Percentiles rank a stretch among this genome's conserved stretches.
phyloP scores from a whole-genome alignment of 30 jellyfish, hydroid and myxozoan species.

The Hydractinia symbiolongicarpus region DNA sequence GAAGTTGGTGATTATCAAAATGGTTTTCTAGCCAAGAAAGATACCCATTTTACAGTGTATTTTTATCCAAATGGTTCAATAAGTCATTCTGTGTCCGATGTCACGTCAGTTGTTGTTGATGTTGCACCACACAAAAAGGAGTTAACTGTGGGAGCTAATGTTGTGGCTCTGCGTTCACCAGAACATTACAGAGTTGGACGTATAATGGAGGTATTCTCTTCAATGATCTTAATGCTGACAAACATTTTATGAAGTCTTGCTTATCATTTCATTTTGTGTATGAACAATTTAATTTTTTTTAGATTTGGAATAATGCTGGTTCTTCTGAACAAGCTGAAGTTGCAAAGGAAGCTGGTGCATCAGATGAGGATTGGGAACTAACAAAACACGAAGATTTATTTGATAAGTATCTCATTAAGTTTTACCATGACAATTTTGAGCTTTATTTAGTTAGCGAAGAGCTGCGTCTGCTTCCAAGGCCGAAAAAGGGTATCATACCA shows the following conservation, averaged over 20 bases:
- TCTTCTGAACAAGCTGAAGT: neutral
- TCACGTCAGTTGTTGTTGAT: conserved; percentile 76
- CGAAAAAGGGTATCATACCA: conserved; percentile 41
- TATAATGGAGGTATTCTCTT: conserved; percentile 6
- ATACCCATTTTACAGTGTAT: conserved; percentile 72
- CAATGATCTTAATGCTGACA: neutral
- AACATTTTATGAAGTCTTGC: neutral
- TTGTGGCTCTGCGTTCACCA: conserved; percentile 25
- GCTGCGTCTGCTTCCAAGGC: conserved; percentile 5
- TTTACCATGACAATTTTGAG: conserved; percentile 19
- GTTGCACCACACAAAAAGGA: conserved; percentile 55
- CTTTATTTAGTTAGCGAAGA: conserved; percentile 10
- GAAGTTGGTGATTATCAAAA: conserved; percentile 58
- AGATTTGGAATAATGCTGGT: conserved; percentile 29
- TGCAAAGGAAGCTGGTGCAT: conserved; percentile 7
- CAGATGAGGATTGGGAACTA: conserved; percentile 12
- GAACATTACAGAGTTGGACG: conserved; percentile 31
- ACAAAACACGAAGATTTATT: neutral
- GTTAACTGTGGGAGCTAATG: conserved; percentile 72
- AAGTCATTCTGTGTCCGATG: conserved; percentile 58
- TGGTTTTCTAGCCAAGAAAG: conserved; percentile 87
- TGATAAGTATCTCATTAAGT: conserved; percentile 26
- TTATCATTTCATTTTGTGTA: no score
- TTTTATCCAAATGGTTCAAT: conserved; percentile 83
- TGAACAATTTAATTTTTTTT: neutral